These are phyloP conservation scores for Caenorhabditis remanei DNA, from an alignment of 1,140 invertebrate species.

Conservation along the genomic window DNA sequence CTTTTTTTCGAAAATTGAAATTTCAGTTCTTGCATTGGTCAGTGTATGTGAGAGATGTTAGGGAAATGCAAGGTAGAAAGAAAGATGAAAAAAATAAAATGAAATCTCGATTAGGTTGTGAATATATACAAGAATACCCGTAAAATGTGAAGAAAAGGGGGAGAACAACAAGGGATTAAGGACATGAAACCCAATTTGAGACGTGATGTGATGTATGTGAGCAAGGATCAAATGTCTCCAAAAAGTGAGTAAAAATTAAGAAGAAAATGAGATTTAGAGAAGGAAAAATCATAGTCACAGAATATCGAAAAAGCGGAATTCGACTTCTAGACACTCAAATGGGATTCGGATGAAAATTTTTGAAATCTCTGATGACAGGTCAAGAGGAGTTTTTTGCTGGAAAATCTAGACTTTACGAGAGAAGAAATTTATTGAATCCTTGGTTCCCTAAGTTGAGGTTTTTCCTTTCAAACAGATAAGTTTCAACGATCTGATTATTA, in stretches of 20 bases:
- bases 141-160: neutral
- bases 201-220: conserved; percentile 35
- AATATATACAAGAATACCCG: neutral
- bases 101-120: neutral
- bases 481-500: too few species aligned
- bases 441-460: too few species aligned
- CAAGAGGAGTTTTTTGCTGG: too few species aligned
- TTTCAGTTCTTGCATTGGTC: neutral
- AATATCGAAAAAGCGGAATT: too few species aligned
- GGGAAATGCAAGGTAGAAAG: neutral
- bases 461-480: too few species aligned
- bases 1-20: neutral
- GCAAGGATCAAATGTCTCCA: conserved; percentile 33
- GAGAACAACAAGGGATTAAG: neutral
- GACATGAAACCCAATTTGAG: conserved; percentile 31
- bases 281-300: too few species aligned
- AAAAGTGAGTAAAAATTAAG: neutral
- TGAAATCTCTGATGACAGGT: too few species aligned
- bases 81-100: neutral
- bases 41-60: neutral
- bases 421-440: too few species aligned
- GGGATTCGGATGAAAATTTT: too few species aligned
- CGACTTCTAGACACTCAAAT: too few species aligned
- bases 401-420: too few species aligned
- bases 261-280: neutral